These are phyloP conservation scores for Cerceris rybyensis DNA, from an alignment of 2,888 invertebrate species.

Conservation along the genomic window DNA sequence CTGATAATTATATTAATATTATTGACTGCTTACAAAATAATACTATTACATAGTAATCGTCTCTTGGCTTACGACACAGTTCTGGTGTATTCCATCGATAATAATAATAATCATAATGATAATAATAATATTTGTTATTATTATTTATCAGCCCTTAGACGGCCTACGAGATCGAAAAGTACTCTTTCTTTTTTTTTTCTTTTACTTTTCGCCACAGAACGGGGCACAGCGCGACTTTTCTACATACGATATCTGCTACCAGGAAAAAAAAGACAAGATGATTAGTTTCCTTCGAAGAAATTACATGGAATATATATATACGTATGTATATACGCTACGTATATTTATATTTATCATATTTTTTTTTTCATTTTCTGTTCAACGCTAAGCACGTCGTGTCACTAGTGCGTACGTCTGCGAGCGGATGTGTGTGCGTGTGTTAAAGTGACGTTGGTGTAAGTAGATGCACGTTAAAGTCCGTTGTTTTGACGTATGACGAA, in stretches of 20 bases:
- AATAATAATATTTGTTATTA: constrained; percentile 8
- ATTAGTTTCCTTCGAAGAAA: constrained; percentile 45
- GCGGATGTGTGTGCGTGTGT: constrained; percentile 34
- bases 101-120: neutral
- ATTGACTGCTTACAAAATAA: constrained; percentile 72
- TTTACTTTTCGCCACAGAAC: constrained; percentile 20
- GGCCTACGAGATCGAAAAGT: constrained; percentile 54
- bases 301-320: constrained; percentile 62
- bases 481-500: neutral
- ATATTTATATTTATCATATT: constrained; percentile 26
- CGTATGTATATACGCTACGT: constrained; percentile 41
- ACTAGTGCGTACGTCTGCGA: constrained; percentile 53
- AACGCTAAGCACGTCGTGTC: constrained; percentile 54
- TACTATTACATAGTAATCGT: constrained; percentile 66
- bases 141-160: constrained; percentile 46
- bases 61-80: constrained; percentile 61
- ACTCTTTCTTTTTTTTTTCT: neutral
- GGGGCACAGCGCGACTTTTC: constrained; percentile 26
- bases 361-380: constrained; percentile 21
- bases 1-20: constrained; percentile 60
- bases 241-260: constrained; percentile 36
- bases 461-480: constrained; percentile 6
- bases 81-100: constrained; percentile 32
- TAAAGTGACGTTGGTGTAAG: constrained; percentile 6
- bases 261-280: constrained; percentile 33